These are phyloP conservation scores for Uromys caudimaculatus DNA, from an alignment of 2,797 vertebrate genomes.

Conservation along the genomic window DNA sequence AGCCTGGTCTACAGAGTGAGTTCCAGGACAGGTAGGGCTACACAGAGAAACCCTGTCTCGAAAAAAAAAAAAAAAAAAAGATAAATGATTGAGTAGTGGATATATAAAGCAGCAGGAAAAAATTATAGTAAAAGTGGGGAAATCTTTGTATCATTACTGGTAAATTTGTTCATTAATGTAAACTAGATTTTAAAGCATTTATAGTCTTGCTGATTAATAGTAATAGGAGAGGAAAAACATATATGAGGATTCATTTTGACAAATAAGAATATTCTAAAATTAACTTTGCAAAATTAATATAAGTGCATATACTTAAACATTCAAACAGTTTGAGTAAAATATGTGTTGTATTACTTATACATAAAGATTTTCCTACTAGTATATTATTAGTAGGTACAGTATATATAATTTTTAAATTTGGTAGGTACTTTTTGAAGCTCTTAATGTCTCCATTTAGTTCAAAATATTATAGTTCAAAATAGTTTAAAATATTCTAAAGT, in stretches of 20 bases:
- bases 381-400: not conserved
- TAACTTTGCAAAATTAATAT: not conserved
- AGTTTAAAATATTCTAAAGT: no score
- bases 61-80: no score
- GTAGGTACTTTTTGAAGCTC: not conserved
- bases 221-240: not conserved
- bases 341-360: not conserved
- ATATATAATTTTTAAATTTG: not conserved
- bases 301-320: not conserved
- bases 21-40: no score
- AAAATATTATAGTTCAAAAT: not conserved
- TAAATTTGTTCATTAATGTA: not conserved
- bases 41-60: no score
- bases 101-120: not conserved
- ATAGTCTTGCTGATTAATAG: not conserved
- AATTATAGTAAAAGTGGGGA: not conserved
- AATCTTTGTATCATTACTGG: not conserved
- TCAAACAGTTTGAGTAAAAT: not conserved
- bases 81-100: not conserved
- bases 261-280: not conserved
- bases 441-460: not conserved
- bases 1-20: no score
- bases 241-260: not conserved
- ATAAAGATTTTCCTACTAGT: not conserved
- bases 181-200: not conserved